These are phyloP conservation scores for Phrynocephalus versicolor DNA, from an alignment of 2,113 vertebrate genomes.

Conservation along the genomic window DNA sequence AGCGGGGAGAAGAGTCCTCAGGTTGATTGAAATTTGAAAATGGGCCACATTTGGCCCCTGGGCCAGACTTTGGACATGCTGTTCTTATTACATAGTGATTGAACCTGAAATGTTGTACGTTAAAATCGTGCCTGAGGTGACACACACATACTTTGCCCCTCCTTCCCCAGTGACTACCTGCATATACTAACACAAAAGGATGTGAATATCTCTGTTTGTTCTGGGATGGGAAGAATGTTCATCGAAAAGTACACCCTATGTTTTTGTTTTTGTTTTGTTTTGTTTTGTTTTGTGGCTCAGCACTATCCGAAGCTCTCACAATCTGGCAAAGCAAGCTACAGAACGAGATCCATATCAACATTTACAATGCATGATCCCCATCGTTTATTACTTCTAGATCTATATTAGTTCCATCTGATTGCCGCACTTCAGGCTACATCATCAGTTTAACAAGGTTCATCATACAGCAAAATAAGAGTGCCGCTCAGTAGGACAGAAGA, in stretches of 20 bases:
- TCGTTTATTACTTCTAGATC: slow-evolving; percentile 1
- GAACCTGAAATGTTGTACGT: too few relatives aligned
- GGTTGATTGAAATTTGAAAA: too few relatives aligned
- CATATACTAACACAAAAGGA: not conserved
- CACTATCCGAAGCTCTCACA: not conserved
- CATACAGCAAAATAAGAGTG: not conserved
- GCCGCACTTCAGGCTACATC: not conserved
- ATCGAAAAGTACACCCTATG: not conserved
- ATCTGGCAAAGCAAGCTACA: too few relatives aligned
- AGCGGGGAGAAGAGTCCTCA: too few relatives aligned
- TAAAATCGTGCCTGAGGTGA: too few relatives aligned
- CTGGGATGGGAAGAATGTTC: not conserved
- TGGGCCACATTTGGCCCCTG: too few relatives aligned
- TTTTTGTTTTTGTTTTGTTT: not conserved
- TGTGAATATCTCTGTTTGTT: not conserved
- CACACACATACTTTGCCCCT: not conserved
- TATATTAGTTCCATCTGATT: not conserved
- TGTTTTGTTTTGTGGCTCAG: not conserved
- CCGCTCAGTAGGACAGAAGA: not conserved
- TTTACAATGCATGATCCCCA: not conserved
- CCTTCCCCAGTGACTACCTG: not conserved
- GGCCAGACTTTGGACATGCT: too few relatives aligned
- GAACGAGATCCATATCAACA: not conserved
- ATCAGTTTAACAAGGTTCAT: slow-evolving; percentile 9
- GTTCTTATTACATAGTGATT: too few relatives aligned